These are phyloP conservation scores for Drosophila ustulata DNA, from an alignment of 2,888 invertebrate genomes.

Conservation along the genomic window DNA sequence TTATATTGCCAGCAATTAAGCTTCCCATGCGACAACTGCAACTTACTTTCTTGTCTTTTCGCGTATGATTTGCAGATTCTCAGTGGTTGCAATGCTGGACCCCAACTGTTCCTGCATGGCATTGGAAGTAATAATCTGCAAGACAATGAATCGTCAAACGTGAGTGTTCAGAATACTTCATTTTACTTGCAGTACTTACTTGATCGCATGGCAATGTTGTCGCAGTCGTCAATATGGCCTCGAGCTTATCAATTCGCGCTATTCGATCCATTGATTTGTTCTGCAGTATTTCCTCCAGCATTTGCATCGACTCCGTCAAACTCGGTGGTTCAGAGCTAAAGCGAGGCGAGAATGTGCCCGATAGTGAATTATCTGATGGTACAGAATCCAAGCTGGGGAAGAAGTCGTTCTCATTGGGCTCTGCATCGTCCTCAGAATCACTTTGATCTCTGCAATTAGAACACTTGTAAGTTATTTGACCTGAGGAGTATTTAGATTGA, in stretches of 20 bases:
- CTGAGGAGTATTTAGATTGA: no score
- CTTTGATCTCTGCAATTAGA: conserved; percentile 87
- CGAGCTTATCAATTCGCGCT: conserved; percentile 94
- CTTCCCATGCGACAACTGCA: neutral
- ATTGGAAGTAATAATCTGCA: conserved; percentile 83
- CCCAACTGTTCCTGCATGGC: conserved; percentile 83
- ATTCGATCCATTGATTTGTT: conserved; percentile 93
- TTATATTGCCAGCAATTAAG: neutral
- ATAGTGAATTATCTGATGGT: conserved; percentile 89
- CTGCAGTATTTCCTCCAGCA: conserved; percentile 93
- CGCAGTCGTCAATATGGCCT: conserved; percentile 93
- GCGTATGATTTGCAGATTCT: conserved; percentile 84
- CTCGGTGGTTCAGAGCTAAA: conserved; percentile 92
- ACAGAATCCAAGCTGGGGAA: conserved; percentile 93
- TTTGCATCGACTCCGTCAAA: conserved; percentile 94
- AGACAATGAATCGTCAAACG: neutral
- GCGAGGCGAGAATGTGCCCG: conserved; percentile 89
- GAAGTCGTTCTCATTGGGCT: conserved; percentile 89
- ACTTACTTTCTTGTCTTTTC: conserved; percentile 84
- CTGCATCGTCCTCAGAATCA: conserved; percentile 90
- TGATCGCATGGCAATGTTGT: conserved; percentile 89
- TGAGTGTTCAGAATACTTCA: neutral
- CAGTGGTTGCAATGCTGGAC: conserved; percentile 83
- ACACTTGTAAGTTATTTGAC: neutral
- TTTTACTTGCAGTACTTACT: conserved; percentile 56